Percentiles rank a stretch among this genome's conserved stretches.
phyloP scores from a whole-genome alignment of 2,888 invertebrate species.

The Pecten maximus region DNA sequence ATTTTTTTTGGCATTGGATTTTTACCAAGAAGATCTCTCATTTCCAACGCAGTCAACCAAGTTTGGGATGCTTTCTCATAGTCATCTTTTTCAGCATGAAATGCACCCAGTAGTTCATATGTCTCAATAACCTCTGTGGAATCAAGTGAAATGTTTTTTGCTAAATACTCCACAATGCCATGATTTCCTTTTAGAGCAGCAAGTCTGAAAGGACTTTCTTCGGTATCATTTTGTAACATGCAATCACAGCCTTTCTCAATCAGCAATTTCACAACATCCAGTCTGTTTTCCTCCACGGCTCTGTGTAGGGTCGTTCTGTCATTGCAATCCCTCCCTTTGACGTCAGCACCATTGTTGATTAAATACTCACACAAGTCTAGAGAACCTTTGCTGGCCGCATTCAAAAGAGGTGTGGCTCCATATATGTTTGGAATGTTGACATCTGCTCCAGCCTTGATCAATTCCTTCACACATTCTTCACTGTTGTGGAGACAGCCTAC shows the following conservation, averaged over 20 bases:
- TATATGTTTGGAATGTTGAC: not conserved
- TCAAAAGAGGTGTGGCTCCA: not conserved
- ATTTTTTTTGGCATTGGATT: not conserved
- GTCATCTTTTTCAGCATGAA: constrained; percentile 14
- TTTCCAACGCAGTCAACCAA: not conserved
- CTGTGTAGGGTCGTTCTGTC: not conserved
- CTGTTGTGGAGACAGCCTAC: not conserved
- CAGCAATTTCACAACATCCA: not conserved
- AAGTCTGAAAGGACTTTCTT: not conserved
- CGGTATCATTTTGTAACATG: not conserved
- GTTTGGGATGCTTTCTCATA: not conserved
- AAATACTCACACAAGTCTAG: not conserved
- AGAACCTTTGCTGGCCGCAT: not conserved
- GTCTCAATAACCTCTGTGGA: not conserved
- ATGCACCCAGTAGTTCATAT: not conserved
- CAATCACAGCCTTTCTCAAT: not conserved
- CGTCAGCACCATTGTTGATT: constrained; percentile 7
- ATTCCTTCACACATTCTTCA: not conserved
- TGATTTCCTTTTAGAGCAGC: not conserved
- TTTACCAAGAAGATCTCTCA: not conserved
- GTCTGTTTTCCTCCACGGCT: not conserved
- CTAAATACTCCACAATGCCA: not conserved
- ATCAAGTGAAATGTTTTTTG: not conserved
- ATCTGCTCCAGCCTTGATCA: not conserved
- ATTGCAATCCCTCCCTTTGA: not conserved